phyloP scores from a whole-genome alignment of 2,113 vertebrate genomes.

The Bubalus kerabau region DNA sequence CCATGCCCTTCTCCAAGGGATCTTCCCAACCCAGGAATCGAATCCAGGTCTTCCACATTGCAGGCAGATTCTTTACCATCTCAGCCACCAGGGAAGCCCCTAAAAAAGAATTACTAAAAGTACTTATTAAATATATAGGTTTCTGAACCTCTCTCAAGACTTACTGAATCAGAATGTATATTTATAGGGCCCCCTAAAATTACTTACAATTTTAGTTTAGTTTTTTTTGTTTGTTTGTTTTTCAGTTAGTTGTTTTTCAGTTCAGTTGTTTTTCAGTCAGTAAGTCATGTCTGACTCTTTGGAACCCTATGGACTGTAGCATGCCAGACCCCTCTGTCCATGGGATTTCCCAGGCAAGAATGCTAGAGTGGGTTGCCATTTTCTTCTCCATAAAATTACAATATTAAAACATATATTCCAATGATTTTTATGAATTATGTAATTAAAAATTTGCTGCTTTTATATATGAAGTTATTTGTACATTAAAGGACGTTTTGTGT shows the following conservation, averaged over 20 bases:
- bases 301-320: neutral
- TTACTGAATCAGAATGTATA: neutral
- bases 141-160: neutral
- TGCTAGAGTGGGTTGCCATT: neutral
- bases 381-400: neutral
- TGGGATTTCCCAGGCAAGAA: neutral
- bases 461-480: neutral
- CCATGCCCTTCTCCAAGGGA: neutral
- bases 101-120: neutral
- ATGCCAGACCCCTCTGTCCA: neutral
- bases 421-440: neutral
- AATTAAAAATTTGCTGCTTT: neutral
- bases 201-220: neutral
- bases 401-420: neutral
- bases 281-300: neutral
- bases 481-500: neutral
- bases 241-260: neutral
- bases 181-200: neutral
- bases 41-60: neutral
- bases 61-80: neutral
- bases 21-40: neutral
- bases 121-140: neutral
- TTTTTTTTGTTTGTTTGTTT: neutral
- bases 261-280: neutral
- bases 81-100: neutral